phyloP scores from a whole-genome alignment of 2,113 vertebrate genomes.

The Eurypyga helias region DNA sequence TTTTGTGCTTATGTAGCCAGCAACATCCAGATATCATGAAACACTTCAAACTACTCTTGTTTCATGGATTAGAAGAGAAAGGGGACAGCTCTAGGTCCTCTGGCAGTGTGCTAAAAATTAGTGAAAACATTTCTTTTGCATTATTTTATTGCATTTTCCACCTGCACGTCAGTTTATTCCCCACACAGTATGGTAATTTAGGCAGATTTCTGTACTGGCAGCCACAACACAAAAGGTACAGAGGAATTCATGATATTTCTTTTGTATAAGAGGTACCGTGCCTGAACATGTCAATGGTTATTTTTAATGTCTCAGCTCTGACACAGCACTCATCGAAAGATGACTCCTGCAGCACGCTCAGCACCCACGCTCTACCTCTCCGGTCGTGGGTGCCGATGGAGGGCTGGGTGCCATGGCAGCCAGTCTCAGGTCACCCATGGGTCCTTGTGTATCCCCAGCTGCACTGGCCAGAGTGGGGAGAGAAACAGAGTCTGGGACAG shows the following conservation, averaged over 20 bases:
- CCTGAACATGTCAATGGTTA: background rate
- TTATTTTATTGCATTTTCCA: background rate
- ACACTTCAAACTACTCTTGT: background rate
- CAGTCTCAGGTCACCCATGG: fast-evolving
- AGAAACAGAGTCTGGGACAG: background rate
- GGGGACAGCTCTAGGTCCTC: background rate
- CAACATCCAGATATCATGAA: background rate
- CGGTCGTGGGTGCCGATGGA: fast-evolving
- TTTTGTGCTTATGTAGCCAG: background rate
- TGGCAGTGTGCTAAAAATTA: background rate
- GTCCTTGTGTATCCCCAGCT: background rate
- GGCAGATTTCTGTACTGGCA: background rate
- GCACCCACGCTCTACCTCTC: background rate
- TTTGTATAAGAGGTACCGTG: background rate
- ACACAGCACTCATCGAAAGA: background rate
- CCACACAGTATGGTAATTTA: background rate
- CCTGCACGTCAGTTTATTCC: no score
- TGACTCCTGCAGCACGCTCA: background rate
- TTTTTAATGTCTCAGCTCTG: slow-evolving; percentile 11
- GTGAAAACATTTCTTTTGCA: background rate
- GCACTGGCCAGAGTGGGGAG: fast-evolving
- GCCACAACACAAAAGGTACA: background rate
- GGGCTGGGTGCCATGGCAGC: background rate
- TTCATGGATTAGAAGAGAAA: background rate
- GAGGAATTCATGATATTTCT: background rate